phyloP scores from a whole-genome alignment of 2,888 invertebrate species.

The Mythimna pallens region DNA sequence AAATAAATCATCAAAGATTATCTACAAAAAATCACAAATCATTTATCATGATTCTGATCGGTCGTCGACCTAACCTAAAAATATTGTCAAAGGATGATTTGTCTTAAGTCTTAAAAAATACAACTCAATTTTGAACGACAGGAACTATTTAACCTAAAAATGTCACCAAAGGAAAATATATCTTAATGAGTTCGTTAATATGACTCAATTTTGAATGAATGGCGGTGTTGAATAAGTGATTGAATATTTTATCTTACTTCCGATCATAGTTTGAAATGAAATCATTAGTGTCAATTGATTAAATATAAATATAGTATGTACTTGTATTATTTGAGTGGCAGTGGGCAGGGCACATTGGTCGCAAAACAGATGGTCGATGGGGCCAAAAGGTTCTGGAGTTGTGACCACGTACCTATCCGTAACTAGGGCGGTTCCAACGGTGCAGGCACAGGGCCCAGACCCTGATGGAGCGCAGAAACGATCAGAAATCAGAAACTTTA shows the following conservation, averaged over 20 bases:
- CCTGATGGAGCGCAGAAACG: no score
- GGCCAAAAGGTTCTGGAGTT: no score
- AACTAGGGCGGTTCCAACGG: no score
- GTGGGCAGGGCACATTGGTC: no score
- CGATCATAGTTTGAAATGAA: constrained; percentile 21
- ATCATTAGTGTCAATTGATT: constrained; percentile 12
- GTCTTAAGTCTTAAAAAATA: neutral
- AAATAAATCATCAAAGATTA: constrained; percentile 19
- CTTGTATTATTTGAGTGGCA: neutral
- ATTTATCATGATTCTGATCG: constrained; percentile 37
- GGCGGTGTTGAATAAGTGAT: neutral
- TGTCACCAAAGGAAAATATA: constrained; percentile 11
- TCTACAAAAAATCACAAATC: constrained; percentile 23
- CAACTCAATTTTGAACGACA: constrained; percentile 6
- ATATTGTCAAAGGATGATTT: constrained; percentile 12
- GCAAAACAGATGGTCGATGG: no score
- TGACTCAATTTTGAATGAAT: constrained; percentile 4
- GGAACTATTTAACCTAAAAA: constrained; percentile 30
- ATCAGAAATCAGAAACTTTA: no score
- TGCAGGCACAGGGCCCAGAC: no score
- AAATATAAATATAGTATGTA: neutral
- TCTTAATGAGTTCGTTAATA: neutral
- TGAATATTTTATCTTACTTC: constrained; percentile 17
- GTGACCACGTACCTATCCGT: no score
- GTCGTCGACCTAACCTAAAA: constrained; percentile 53